These are phyloP conservation scores for Cotesia typhae DNA, from an alignment of 1,140 invertebrate genomes.

Conservation along the genomic window DNA sequence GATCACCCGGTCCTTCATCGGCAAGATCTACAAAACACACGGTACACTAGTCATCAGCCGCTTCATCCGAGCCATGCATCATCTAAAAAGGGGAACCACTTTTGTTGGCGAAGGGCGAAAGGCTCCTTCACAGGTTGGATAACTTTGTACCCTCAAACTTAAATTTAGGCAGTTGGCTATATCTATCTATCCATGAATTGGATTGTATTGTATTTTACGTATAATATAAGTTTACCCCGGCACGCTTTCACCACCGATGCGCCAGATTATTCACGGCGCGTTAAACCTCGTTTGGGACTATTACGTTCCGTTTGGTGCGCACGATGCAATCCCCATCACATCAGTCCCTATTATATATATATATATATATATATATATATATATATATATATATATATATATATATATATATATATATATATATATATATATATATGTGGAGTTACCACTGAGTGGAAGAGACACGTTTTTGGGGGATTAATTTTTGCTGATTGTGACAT, in stretches of 20 bases:
- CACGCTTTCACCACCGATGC: constrained; percentile 40
- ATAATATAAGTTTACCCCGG: constrained; percentile 20
- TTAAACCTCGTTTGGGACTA: constrained; percentile 56
- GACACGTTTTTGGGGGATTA: background rate
- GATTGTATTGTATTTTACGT: background rate
- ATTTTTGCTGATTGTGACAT: constrained; percentile 18
- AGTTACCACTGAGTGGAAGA: constrained; percentile 7
- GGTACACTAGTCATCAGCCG: background rate
- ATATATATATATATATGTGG: background rate
- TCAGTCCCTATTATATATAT: constrained; percentile 1
- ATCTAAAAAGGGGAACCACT: too few relatives aligned
- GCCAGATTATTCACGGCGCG: constrained; percentile 55
- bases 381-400: background rate
- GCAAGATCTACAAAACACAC: constrained; percentile 3
- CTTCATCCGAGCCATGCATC: background rate
- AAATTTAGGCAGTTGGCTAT: too few relatives aligned
- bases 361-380: background rate
- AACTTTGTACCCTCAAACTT: too few relatives aligned
- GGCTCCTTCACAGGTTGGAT: too few relatives aligned
- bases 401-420: constrained; percentile 4
- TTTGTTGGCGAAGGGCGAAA: too few relatives aligned
- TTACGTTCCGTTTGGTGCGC: constrained; percentile 48
- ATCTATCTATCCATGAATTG: too few relatives aligned
- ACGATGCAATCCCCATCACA: constrained; percentile 9
- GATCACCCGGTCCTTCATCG: constrained; percentile 14